Evolutionary conservation across 2,888 invertebrate genomes (phyloP), one percentile per base, ranked within the genome.

Genomic region (Callyntrura sp.): DNA sequence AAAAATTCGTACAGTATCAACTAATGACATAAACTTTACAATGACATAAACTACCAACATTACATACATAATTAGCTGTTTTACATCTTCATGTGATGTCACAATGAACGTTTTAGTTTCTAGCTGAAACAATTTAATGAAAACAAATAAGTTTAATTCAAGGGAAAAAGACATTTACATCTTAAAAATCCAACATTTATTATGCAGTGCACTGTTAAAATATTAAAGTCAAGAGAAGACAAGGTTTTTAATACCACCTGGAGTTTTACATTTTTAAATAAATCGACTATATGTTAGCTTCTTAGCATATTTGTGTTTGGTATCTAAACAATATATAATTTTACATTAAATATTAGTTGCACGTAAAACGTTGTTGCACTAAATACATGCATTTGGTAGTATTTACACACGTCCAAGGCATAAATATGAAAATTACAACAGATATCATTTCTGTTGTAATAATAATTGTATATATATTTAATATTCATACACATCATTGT

Each of bases 381-480:
- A 1, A 73, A 45, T 14, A 35, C 12, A 65, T 28, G n/a, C n/a
- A n/a, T n/a, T n/a, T 35, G 28, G 0, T 65, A 28, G 14, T 14
- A 65, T 28, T 65, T 65, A 14, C 25, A 65, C 25, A 28, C 14
- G 11, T 20, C n/a, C n/a, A n/a, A n/a, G n/a, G n/a, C 20, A 60
- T 60, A 60, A 4, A 60, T 60, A 23, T 11, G 14, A 0, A 43
- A 45, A 45, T 11, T 73, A 73, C 2, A 12, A 48, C 20, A 70
- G 45, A n/a, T n/a, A n/a, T n/a, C 6, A 35, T 35, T 35, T 35
- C 35, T 35, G 2, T 35, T 6, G 6, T 35, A 35, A 35, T 35
- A n/a, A n/a, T n/a, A n/a, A n/a, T n/a, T n/a, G n/a, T 35, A 6
- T 6, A 35, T 48, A 55, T 78, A n/a, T 78, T 55, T 14, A 78